phyloP scores from a whole-genome alignment of 2,888 invertebrate genomes.

The Dasysyrphus albostriatus region DNA sequence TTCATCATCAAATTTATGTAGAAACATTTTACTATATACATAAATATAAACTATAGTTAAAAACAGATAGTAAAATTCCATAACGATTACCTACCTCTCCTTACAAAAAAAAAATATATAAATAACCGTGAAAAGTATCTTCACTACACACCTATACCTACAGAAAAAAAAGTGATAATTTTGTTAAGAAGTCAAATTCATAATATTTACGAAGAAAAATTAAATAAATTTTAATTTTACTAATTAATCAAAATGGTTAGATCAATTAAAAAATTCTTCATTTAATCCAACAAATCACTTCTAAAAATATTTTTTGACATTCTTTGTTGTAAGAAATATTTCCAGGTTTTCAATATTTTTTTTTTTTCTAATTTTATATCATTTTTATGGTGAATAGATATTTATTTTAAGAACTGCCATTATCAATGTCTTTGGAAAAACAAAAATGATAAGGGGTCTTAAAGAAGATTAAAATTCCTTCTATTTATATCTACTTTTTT shows the following conservation, averaged over 20 bases:
- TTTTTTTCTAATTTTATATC: background rate
- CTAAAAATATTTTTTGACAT: conserved; percentile 28
- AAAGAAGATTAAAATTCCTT: conserved; percentile 10
- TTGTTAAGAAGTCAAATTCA: background rate
- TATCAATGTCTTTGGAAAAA: conserved; percentile 6
- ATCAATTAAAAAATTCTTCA: conserved; percentile 13
- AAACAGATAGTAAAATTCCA: background rate
- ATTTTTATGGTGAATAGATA: conserved; percentile 1
- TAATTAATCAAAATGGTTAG: conserved; percentile 28
- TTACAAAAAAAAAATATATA: conserved; percentile 1
- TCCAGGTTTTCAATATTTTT: background rate
- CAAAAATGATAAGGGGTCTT: conserved; percentile 9
- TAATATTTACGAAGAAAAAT: conserved; percentile 1
- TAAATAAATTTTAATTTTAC: conserved; percentile 4
- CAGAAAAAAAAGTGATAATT: conserved; percentile 3
- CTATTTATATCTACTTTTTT: conserved; percentile 5
- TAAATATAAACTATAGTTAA: background rate
- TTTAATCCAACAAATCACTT: conserved; percentile 14
- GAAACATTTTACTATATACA: background rate
- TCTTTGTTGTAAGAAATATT: conserved; percentile 4
- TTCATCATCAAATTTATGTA: background rate
- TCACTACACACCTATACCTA: no score
- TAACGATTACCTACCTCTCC: background rate
- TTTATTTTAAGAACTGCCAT: conserved; percentile 25
- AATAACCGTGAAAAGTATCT: background rate